A percentile compares a stretch with the other conserved stretches of the same genome.
Conservation (phyloP, 92 coral and sea anemone genomes). For the Epizoanthus scotinus region DNA sequence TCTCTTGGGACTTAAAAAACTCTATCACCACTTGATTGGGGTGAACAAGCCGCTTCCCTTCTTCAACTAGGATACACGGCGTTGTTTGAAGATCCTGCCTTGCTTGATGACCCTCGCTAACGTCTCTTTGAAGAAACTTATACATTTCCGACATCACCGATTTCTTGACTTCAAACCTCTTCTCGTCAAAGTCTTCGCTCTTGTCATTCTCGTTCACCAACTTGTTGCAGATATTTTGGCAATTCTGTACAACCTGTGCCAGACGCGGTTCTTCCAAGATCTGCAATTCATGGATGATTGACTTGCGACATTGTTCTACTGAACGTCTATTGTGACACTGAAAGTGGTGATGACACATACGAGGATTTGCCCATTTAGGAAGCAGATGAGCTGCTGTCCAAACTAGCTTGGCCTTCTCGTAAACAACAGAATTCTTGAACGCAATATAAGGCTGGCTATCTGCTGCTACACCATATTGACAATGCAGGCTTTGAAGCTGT, state of each 20-base stretch:
- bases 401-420: constrained; percentile 15
- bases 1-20: constrained; percentile 41
- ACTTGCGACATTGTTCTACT: background rate
- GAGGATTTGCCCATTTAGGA: constrained; percentile 57
- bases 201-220: constrained; percentile 34
- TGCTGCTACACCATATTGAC: constrained; percentile 34
- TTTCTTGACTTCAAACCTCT: background rate
- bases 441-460: constrained; percentile 49
- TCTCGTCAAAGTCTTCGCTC: background rate
- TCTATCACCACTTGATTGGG: constrained; percentile 65
- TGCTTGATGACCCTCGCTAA: background rate
- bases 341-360: background rate
- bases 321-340: background rate
- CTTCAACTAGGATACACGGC: constrained; percentile 66
- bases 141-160: constrained; percentile 68
- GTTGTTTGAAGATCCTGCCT: constrained; percentile 20
- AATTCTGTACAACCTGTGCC: constrained; percentile 66
- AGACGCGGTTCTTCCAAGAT: constrained; percentile 50
- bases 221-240: constrained; percentile 50
- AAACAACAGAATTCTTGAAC: constrained; percentile 51
- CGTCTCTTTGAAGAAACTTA: constrained; percentile 47
- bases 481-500: constrained; percentile 37
- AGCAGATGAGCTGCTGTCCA: constrained; percentile 77
- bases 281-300: constrained; percentile 23
- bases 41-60: constrained; percentile 52